Conservation (phyloP, 2,888 invertebrate species). For the Philaethria dido region DNA sequence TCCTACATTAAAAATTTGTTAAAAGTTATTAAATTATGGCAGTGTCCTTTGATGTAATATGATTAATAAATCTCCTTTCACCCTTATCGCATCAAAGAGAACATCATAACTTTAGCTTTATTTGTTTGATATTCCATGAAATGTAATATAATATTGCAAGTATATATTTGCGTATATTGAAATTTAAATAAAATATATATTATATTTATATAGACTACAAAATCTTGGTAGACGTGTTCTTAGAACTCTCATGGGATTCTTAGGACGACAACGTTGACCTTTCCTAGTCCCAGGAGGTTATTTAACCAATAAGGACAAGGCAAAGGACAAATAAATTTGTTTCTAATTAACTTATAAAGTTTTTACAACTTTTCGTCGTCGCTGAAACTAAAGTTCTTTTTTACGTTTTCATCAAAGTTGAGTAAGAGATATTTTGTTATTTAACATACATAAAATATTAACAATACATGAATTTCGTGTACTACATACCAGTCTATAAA, state of each 20-base stretch:
- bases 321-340: slow-evolving; percentile 5
- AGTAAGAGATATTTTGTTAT: background rate
- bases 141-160: too few relatives aligned
- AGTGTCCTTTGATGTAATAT: slow-evolving; percentile 4
- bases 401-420: background rate
- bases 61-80: slow-evolving; percentile 6
- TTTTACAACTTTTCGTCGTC: background rate
- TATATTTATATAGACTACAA: too few relatives aligned
- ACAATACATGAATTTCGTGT: too few relatives aligned
- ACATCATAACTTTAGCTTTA: background rate
- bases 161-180: too few relatives aligned
- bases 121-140: background rate
- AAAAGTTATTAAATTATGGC: background rate
- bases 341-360: slow-evolving; percentile 2
- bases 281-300: background rate
- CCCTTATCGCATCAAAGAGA: background rate
- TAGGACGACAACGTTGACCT: background rate
- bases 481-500: too few relatives aligned
- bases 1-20: background rate
- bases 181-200: too few relatives aligned
- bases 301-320: background rate
- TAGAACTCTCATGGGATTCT: background rate
- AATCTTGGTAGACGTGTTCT: background rate
- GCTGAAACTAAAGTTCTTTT: background rate
- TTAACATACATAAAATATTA: background rate